phyloP scores from a whole-genome alignment of 2,888 invertebrate species.

The Sipha maydis region DNA sequence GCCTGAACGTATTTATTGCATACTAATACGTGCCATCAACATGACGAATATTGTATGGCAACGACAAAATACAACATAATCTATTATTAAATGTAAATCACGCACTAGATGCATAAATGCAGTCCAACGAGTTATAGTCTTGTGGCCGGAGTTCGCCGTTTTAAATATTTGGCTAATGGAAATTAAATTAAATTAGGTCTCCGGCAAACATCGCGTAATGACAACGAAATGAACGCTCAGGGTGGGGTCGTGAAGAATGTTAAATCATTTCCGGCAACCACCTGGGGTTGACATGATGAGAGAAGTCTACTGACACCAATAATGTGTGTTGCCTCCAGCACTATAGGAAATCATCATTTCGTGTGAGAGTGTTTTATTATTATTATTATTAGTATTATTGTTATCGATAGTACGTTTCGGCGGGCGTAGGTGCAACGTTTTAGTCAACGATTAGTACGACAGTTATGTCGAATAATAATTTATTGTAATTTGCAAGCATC shows the following conservation, averaged over 20 bases:
- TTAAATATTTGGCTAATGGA: not conserved
- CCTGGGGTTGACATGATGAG: slow-evolving; percentile 54
- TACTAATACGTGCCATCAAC: too few species aligned
- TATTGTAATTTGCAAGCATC: not conserved
- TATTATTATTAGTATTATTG: not conserved
- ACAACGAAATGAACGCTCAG: not conserved
- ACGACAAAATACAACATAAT: not conserved
- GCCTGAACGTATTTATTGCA: too few species aligned
- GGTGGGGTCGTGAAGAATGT: slow-evolving; percentile 44
- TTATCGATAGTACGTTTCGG: not conserved
- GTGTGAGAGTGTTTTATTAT: slow-evolving; percentile 4
- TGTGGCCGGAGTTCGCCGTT: not conserved
- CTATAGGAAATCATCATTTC: slow-evolving; percentile 34
- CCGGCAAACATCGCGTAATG: not conserved
- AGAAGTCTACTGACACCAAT: slow-evolving; percentile 54
- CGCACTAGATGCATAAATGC: too few species aligned
- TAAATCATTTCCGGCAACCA: slow-evolving; percentile 56
- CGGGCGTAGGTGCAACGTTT: not conserved
- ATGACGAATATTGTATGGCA: too few species aligned
- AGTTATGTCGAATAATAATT: not conserved
- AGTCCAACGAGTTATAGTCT: not conserved
- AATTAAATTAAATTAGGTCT: slow-evolving; percentile 35
- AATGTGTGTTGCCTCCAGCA: slow-evolving; percentile 29
- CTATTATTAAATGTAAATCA: too few species aligned
- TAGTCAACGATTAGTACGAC: not conserved